Conservation (phyloP, 37 sponge, comb jelly and placozoan species). For the Chondrosia reniformis region DNA sequence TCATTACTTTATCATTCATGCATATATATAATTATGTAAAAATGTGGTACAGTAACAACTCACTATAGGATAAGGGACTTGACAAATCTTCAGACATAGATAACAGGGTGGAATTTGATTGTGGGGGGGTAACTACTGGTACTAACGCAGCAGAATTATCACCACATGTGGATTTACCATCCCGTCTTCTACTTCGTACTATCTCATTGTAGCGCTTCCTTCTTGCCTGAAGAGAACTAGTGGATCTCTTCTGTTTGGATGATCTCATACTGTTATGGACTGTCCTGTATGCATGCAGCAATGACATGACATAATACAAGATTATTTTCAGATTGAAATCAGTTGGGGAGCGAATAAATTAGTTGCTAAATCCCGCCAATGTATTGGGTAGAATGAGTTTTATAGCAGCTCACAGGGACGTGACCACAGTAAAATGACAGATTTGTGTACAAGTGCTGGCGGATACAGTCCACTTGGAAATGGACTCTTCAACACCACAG, state of each 20-base stretch:
- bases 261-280: conserved; percentile 2
- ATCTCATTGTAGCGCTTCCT: conserved; percentile 3
- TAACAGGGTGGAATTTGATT: neutral
- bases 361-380: neutral
- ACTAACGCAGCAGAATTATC: neutral
- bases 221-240: conserved; percentile 3
- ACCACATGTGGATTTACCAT: neutral
- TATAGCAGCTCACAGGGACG: conserved; percentile 3
- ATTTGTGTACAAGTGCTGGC: conserved; percentile 3
- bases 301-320: conserved; percentile 2
- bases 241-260: conserved; percentile 2
- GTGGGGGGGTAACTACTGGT: conserved; percentile 4
- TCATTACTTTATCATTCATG: conserved; percentile 1
- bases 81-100: neutral
- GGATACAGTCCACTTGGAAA: conserved; percentile 3
- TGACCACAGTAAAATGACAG: conserved; percentile 2
- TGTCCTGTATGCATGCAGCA: conserved; percentile 3
- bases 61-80: neutral
- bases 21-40: neutral
- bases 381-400: conserved; percentile 2
- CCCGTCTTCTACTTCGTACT: conserved; percentile 3
- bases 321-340: conserved; percentile 1
- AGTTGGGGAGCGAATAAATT: conserved; percentile 3
- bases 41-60: conserved; percentile 2
- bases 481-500: conserved; percentile 3